A percentile compares a stretch with the other conserved stretches of the same genome.
Evolutionary conservation across 2,113 vertebrate species (phyloP).

Genomic region (Cynocephalus volans): DNA sequence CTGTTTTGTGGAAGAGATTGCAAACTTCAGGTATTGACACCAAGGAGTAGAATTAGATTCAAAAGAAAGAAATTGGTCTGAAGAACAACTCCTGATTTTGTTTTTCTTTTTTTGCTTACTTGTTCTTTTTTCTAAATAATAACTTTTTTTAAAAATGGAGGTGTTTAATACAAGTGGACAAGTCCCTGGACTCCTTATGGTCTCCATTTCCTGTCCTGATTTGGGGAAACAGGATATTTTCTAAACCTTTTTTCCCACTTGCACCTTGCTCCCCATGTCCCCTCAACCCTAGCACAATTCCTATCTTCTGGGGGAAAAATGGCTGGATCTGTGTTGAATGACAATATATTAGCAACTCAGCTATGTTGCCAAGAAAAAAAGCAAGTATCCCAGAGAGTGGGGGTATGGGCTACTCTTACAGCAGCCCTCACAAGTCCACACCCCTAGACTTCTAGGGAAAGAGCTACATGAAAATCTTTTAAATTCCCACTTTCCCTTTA

Average conservation of each 20-base stretch:
- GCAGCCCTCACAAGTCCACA: background rate
- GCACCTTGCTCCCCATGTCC: background rate
- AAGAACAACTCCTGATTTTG: background rate
- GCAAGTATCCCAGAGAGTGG: background rate
- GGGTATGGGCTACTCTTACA: background rate
- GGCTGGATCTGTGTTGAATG: background rate
- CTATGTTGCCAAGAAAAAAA: constrained; percentile 25
- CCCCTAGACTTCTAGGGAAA: background rate
- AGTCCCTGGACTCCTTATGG: background rate
- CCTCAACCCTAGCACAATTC: background rate
- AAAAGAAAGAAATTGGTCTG: constrained; percentile 41
- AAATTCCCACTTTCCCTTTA: constrained; percentile 11
- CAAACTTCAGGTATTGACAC: background rate
- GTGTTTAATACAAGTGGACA: background rate
- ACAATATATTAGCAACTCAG: constrained; percentile 52
- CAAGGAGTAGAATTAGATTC: background rate
- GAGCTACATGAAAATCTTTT: constrained; percentile 18
- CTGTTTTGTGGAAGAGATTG: background rate
- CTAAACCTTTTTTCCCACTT: constrained; percentile 27
- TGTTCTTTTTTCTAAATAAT: background rate
- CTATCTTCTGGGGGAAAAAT: constrained; percentile 1
- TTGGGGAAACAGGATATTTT: background rate
- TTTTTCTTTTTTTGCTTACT: background rate
- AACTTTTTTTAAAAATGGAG: constrained; percentile 26
- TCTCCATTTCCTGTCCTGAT: constrained; percentile 24